Evolutionary conservation across 2,113 vertebrate species (phyloP), one percentile per base, ranked within the genome.

Genomic region (Scortum barcoo): DNA sequence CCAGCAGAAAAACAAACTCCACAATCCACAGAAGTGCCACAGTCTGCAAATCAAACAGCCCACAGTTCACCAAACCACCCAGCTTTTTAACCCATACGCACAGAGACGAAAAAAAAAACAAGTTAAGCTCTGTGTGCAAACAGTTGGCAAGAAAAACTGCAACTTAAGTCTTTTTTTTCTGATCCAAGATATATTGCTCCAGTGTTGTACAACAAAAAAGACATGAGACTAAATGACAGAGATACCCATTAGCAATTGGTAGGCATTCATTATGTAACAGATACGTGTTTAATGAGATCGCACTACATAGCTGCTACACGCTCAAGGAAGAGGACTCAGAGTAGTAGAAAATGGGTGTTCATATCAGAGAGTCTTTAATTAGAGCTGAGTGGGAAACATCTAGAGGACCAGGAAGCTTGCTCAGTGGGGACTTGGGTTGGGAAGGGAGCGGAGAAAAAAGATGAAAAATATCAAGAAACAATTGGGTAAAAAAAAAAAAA

Each of bases 321-420:
- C 69, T 78, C 51, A 70, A 76, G 14, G 36, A 84, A 67, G 77
- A 81, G 54, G 73, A 86, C 48, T 73, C 57, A 46, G 28, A 78
- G 67, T 72, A n/a, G 26, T 67, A 82, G 74, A 75, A 86, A 83
- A 77, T 11, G 78, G 81, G 81, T 72, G 76, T 84, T 80, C 54
- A 16, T 80, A 80, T 85, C 71, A 83, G 86, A 85, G 77, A 71
- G 58, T 22, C 77, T 78, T 85, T 92, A 94, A 94, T 94, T 94
- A 92, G 83, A 88, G 61, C 72, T 0, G 78, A 85, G 76, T 71
- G 77, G 33, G 50, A 72, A 81, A 74, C 67, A 68, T 68, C 24
- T 77, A 36, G 63, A 77, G 76, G 78, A 79, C 30, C 17, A 68
- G 33, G 74, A 71, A 79, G 80, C 40, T 71, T 22, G 51, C 60